These are phyloP conservation scores for Drosophila borborema DNA, from an alignment of 2,888 invertebrate genomes.

Conservation along the genomic window DNA sequence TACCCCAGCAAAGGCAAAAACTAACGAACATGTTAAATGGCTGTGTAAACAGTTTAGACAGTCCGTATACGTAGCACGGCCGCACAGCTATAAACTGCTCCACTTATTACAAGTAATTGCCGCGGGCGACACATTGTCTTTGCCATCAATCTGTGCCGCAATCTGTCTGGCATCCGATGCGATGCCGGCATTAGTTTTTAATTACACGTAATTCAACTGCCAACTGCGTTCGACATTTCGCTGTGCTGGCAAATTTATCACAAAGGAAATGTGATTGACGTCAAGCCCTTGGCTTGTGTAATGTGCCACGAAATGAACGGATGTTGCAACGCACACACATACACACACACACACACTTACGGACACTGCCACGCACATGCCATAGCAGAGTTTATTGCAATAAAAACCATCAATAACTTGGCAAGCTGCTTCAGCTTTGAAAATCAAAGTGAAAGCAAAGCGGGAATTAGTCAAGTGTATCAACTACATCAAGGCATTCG, in stretches of 20 bases:
- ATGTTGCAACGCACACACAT: constrained; percentile 29
- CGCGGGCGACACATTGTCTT: constrained; percentile 47
- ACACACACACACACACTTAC: constrained; percentile 6
- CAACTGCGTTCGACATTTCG: constrained; percentile 49
- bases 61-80: constrained; percentile 36
- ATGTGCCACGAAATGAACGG: constrained; percentile 70
- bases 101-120: constrained; percentile 58
- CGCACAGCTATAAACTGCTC: constrained; percentile 22
- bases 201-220: constrained; percentile 71
- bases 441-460: constrained; percentile 30
- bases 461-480: constrained; percentile 39
- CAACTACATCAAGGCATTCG: constrained; percentile 25
- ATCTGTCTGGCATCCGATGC: constrained; percentile 14
- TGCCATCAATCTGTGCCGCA: constrained; percentile 55
- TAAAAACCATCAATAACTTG: constrained; percentile 65
- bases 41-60: constrained; percentile 65
- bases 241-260: constrained; percentile 65
- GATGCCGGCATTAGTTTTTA: constrained; percentile 67
- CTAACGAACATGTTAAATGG: constrained; percentile 58
- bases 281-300: constrained; percentile 54
- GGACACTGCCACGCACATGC: neutral
- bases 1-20: constrained; percentile 22
- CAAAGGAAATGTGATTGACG: constrained; percentile 75
- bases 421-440: constrained; percentile 46
- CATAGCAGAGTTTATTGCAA: constrained; percentile 35